A percentile compares a stretch with the other conserved stretches of the same genome.
phyloP scores from a whole-genome alignment of 92 coral and sea anemone species.

The Nematostella vectensis region DNA sequence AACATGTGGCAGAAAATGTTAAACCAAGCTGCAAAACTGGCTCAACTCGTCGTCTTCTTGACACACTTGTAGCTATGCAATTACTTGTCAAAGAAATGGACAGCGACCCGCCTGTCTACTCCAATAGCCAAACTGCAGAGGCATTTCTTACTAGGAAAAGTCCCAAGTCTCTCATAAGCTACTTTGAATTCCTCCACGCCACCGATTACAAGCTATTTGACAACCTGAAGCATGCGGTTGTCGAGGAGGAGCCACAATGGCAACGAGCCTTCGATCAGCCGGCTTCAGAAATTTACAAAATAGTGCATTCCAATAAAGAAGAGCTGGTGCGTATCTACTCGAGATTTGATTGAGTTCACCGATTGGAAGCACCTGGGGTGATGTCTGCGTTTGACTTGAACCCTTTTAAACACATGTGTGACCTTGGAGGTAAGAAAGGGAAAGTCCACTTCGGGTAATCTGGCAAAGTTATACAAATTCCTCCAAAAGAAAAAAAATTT shows the following conservation, averaged over 20 bases:
- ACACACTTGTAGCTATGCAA: not conserved
- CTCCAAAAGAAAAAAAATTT: no score
- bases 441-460: no score
- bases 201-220: not conserved
- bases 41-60: not conserved
- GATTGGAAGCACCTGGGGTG: not conserved
- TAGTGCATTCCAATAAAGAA: not conserved
- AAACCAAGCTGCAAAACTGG: not conserved
- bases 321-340: not conserved
- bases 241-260: not conserved
- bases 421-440: not conserved
- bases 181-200: not conserved
- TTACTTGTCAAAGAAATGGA: not conserved
- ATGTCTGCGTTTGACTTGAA: not conserved
- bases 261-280: not conserved
- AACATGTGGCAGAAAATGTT: not conserved
- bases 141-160: not conserved
- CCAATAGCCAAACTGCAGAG: not conserved
- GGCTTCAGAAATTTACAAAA: not conserved
- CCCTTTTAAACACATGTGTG: not conserved
- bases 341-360: not conserved
- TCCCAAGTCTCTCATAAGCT: not conserved
- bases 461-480: no score
- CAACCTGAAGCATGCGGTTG: not conserved
- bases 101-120: not conserved